A percentile compares a stretch with the other conserved stretches of the same genome.
phyloP scores from a whole-genome alignment of 2,888 invertebrate species.

The Cheilosia pagana region DNA sequence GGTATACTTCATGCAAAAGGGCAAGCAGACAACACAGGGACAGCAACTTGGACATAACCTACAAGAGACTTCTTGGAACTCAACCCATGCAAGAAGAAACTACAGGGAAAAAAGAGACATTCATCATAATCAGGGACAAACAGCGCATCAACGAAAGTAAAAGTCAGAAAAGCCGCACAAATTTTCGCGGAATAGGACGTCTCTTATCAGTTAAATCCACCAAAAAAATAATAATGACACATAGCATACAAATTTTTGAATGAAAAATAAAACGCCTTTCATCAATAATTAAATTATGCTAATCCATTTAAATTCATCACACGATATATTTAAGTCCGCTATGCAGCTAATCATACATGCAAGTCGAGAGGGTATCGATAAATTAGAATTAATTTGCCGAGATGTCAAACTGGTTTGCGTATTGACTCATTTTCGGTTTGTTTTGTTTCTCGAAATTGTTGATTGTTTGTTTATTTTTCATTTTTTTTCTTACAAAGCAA shows the following conservation, averaged over 20 bases:
- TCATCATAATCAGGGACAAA: not conserved
- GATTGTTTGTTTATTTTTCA: too few relatives aligned
- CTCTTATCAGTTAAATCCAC: not conserved
- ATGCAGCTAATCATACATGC: not conserved
- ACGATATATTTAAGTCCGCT: not conserved
- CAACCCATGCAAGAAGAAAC: too few relatives aligned
- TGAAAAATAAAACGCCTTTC: not conserved
- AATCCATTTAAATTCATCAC: not conserved
- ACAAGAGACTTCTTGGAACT: too few relatives aligned
- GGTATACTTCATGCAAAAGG: too few relatives aligned
- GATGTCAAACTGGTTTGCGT: conserved; percentile 4
- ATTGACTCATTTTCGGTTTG: conserved; percentile 26
- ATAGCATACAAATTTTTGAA: not conserved
- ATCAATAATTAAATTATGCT: not conserved
- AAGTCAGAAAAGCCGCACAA: not conserved
- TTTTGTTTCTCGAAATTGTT: conserved; percentile 14
- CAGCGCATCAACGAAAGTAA: not conserved
- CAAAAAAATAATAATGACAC: not conserved
- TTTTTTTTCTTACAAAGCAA: not conserved
- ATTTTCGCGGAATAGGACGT: not conserved
- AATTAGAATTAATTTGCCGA: conserved; percentile 28
- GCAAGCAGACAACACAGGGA: too few relatives aligned
- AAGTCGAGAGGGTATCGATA: not conserved
- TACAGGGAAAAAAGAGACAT: not conserved
- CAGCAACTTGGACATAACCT: too few relatives aligned